phyloP scores from a whole-genome alignment of 1,140 invertebrate species.

The Himalopsyche phryganea region DNA sequence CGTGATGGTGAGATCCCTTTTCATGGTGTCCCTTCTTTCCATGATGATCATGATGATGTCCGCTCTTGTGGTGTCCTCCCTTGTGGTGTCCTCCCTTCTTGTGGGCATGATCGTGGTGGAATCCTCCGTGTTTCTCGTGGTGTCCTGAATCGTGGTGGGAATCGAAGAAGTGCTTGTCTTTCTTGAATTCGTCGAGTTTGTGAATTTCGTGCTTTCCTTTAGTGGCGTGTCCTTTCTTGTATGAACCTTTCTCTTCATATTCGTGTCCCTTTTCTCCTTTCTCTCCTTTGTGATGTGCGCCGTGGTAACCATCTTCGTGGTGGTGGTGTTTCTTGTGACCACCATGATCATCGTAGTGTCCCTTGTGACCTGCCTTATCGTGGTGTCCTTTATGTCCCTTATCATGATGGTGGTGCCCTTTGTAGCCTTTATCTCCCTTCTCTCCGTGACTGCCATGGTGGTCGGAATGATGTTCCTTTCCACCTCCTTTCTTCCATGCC shows the following conservation, averaged over 20 bases:
- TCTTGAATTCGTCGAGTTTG: slow-evolving; percentile 60
- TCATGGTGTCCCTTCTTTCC: slow-evolving; percentile 46
- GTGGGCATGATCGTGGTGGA: slow-evolving; percentile 63
- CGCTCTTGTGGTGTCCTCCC: slow-evolving; percentile 63
- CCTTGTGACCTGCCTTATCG: slow-evolving; percentile 64
- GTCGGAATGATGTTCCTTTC: slow-evolving; percentile 45
- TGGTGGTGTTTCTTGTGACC: slow-evolving; percentile 72
- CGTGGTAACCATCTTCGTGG: slow-evolving; percentile 63
- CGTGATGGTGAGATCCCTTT: slow-evolving; percentile 54
- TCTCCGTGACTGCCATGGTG: slow-evolving; percentile 55
- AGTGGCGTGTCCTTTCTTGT: slow-evolving; percentile 74
- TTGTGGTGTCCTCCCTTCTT: slow-evolving; percentile 67
- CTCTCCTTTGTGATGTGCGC: slow-evolving; percentile 68
- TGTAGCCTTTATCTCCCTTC: slow-evolving; percentile 59
- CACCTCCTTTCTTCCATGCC: slow-evolving; percentile 26
- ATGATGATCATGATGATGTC: slow-evolving; percentile 48
- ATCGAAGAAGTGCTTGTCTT: slow-evolving; percentile 64
- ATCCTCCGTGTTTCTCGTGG: slow-evolving; percentile 62
- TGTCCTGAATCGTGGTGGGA: slow-evolving; percentile 72
- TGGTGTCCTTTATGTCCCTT: slow-evolving; percentile 66
- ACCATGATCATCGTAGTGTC: slow-evolving; percentile 66
- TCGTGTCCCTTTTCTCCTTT: slow-evolving; percentile 67
- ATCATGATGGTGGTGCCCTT: slow-evolving; percentile 56
- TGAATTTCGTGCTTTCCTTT: slow-evolving; percentile 74
- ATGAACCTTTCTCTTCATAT: slow-evolving; percentile 57